A percentile compares a stretch with the other conserved stretches of the same genome.
Evolutionary conservation across 2,113 vertebrate species (phyloP).

Genomic region (Hucho hucho): DNA sequence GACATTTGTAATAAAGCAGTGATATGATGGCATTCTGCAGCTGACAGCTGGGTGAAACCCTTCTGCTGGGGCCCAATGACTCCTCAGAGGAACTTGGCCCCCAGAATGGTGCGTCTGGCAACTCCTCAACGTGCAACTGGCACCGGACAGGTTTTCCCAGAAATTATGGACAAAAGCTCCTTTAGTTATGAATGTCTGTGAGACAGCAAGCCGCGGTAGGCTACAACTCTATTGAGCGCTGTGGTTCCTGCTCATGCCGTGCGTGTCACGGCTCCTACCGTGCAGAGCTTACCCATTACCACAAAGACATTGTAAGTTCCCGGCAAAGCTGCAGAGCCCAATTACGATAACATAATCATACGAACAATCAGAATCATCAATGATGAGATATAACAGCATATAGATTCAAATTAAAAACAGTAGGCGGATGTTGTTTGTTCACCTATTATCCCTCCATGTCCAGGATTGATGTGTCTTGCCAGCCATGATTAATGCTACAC

Average conservation of each 20-base stretch:
- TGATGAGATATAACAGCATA: no score
- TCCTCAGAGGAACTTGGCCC: conserved; percentile 39
- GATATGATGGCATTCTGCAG: conserved; percentile 51
- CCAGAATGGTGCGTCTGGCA: conserved; percentile 36
- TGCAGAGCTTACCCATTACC: neutral
- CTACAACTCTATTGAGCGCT: neutral
- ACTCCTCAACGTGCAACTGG: conserved; percentile 38
- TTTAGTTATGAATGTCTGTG: conserved; percentile 20
- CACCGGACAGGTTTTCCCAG: conserved; percentile 41
- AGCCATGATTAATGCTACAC: no score
- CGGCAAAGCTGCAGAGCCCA: no score
- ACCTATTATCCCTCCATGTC: no score
- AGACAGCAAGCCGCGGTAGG: conserved; percentile 15
- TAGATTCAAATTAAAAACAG: no score
- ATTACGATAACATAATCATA: no score
- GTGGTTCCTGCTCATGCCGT: neutral
- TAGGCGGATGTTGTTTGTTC: no score
- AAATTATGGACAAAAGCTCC: conserved; percentile 32
- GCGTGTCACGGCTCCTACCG: neutral
- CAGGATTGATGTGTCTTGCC: no score
- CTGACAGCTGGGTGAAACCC: conserved; percentile 52
- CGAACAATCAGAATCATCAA: no score
- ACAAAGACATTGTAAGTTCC: no score
- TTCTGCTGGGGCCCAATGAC: conserved; percentile 24
- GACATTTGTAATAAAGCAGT: conserved; percentile 63